Conservation (phyloP, 23 tunicate genomes). For the Styela clava region DNA sequence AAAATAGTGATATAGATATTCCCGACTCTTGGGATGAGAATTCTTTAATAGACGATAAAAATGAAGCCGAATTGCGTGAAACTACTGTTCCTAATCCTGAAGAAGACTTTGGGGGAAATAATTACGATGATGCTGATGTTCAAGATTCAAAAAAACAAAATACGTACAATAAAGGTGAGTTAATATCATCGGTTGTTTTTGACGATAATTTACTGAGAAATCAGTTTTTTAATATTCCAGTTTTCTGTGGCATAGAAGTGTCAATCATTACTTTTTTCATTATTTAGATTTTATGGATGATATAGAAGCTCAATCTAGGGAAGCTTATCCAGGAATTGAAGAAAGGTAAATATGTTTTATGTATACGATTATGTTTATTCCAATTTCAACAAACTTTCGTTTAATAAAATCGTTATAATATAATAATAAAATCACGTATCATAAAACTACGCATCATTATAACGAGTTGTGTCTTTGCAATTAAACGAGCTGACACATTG, state of each 20-base stretch:
- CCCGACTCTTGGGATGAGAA: background rate
- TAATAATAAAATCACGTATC: too few species aligned
- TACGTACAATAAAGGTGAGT: background rate
- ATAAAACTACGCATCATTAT: too few species aligned
- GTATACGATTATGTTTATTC: too few species aligned
- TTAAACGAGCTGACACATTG: too few species aligned
- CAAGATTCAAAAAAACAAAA: background rate
- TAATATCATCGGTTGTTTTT: too few species aligned
- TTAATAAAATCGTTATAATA: too few species aligned
- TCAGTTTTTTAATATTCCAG: too few species aligned
- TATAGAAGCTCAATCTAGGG: background rate
- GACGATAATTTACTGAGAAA: too few species aligned
- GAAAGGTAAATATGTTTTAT: background rate
- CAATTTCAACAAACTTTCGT: too few species aligned
- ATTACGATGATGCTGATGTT: background rate
- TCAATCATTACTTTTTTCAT: too few species aligned
- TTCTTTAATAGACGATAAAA: background rate
- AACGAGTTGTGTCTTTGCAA: too few species aligned
- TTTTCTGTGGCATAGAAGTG: too few species aligned
- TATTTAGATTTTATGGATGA: background rate
- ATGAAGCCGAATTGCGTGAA: background rate
- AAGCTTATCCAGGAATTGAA: background rate
- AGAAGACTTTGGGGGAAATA: background rate
- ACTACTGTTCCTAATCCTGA: background rate
- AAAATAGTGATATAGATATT: background rate